Conservation (phyloP, 2,113 vertebrate genomes). For the Hydrochoerus hydrochaeris region DNA sequence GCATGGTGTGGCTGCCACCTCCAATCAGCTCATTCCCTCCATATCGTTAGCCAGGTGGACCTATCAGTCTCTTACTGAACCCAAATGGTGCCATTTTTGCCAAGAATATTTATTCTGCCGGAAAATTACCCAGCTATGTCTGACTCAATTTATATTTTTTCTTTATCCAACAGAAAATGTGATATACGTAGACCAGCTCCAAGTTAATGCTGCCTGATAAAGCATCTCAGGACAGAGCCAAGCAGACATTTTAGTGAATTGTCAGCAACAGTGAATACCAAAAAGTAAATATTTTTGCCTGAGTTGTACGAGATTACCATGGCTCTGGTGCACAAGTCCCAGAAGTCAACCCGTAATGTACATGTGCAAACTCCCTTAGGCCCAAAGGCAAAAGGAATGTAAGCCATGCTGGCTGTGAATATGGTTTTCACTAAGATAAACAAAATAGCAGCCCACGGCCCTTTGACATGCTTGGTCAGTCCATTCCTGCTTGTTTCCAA, state of each 20-base stretch:
- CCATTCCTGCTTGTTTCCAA: neutral
- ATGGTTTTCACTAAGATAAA: constrained; percentile 56
- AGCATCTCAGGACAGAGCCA: neutral
- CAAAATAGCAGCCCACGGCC: constrained; percentile 8
- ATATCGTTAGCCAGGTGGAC: neutral
- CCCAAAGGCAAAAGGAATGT: constrained; percentile 34
- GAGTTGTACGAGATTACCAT: neutral
- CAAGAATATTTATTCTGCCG: neutral
- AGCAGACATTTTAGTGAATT: neutral
- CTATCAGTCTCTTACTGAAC: neutral
- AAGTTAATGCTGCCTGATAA: neutral
- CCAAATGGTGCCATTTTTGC: constrained; percentile 12
- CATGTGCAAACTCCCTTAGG: constrained; percentile 48
- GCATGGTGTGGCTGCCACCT: neutral
- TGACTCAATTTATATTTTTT: constrained; percentile 21
- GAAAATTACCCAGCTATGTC: neutral
- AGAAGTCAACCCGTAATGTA: constrained; percentile 36
- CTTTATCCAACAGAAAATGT: neutral
- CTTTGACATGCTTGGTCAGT: neutral
- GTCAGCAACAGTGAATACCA: neutral
- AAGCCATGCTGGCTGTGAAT: neutral
- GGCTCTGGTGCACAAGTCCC: neutral
- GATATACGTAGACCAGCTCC: neutral
- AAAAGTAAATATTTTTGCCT: neutral
- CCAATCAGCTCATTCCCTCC: neutral